phyloP scores from a whole-genome alignment of 2,113 vertebrate species.

The Phyllostomus hastatus region DNA sequence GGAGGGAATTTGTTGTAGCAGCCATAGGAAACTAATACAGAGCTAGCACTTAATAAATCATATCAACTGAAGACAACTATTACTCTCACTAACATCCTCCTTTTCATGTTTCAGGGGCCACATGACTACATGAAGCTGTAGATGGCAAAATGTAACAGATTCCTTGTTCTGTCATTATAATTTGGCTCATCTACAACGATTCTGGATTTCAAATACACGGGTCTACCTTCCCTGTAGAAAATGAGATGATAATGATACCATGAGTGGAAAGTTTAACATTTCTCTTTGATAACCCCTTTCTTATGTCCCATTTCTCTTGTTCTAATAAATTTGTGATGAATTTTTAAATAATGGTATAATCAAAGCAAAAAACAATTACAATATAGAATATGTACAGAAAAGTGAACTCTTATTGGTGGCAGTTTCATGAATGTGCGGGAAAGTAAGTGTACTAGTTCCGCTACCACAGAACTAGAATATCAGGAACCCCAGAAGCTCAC shows the following conservation, averaged over 20 bases:
- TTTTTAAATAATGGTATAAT: background rate
- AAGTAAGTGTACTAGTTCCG: background rate
- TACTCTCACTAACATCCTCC: background rate
- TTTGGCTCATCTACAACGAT: background rate
- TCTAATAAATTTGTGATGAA: background rate
- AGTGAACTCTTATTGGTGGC: background rate
- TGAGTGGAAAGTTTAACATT: background rate
- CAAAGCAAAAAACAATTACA: background rate
- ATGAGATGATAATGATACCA: background rate
- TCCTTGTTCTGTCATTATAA: background rate
- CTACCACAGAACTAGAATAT: background rate
- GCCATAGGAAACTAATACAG: background rate
- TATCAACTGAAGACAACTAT: background rate
- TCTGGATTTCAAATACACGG: background rate
- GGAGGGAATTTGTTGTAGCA: background rate
- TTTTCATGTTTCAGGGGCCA: background rate
- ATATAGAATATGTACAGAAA: background rate
- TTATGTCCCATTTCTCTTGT: background rate
- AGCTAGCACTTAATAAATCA: background rate
- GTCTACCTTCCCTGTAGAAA: background rate
- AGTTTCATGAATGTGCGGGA: background rate
- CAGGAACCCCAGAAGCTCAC: background rate
- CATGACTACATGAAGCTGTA: background rate
- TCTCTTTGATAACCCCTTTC: background rate
- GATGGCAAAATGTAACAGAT: background rate